A percentile compares a stretch with the other conserved stretches of the same genome.
phyloP scores from a whole-genome alignment of 1,140 invertebrate genomes.

The Littorina saxatilis region DNA sequence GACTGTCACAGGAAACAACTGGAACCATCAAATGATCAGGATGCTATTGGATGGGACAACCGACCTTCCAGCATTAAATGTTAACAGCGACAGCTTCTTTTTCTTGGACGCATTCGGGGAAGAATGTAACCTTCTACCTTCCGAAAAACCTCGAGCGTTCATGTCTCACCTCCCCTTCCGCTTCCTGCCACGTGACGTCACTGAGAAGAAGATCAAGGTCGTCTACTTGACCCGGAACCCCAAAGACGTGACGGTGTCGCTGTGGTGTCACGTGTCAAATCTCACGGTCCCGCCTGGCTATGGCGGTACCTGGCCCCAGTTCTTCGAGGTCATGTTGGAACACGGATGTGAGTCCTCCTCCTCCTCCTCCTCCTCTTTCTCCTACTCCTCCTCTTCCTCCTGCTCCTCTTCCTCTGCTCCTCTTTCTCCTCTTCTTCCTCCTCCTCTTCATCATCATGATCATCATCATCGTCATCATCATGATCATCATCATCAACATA shows the following conservation, averaged over 20 bases:
- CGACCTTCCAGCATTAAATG: constrained; percentile 5
- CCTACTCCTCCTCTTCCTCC: no score
- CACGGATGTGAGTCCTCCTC: constrained; percentile 20
- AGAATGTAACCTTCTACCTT: constrained; percentile 12
- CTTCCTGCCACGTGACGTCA: constrained; percentile 43
- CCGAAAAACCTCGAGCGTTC: constrained; percentile 38
- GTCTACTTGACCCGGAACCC: constrained; percentile 54
- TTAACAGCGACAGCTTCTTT: constrained; percentile 22
- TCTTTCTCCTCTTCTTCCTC: background rate
- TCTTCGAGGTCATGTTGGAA: constrained; percentile 25
- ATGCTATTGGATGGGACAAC: constrained; percentile 37
- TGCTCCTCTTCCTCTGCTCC: no score
- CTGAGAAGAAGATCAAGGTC: constrained; percentile 45
- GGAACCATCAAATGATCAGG: constrained; percentile 33
- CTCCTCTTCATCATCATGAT: background rate
- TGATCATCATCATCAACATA: constrained; percentile 48
- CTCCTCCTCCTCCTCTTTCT: background rate
- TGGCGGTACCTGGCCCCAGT: constrained; percentile 20
- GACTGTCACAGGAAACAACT: constrained; percentile 44
- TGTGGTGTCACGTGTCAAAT: constrained; percentile 36
- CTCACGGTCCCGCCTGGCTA: background rate
- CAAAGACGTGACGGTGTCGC: constrained; percentile 57
- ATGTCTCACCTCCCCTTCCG: constrained; percentile 45
- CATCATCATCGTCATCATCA: constrained; percentile 22
- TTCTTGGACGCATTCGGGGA: background rate